Base-by-base conservation (phyloP, 2,797 vertebrate genomes). In the Lutjanus argentimaculatus region DNA sequence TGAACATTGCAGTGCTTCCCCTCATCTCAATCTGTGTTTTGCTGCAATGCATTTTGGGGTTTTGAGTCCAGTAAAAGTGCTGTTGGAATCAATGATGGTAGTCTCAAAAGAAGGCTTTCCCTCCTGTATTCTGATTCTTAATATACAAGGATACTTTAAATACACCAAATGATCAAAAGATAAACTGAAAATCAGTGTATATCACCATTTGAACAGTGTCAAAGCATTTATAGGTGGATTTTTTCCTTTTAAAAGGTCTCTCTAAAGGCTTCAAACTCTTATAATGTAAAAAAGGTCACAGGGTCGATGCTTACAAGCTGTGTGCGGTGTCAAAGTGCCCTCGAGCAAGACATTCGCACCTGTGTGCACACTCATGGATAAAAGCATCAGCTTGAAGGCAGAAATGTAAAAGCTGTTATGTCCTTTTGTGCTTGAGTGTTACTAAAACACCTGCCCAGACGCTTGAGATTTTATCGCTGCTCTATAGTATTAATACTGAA, bases 401-500 rank as follows among this genome's bases (percentile, higher is more conserved):
- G 46, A 82, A 48, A 42, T 36, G 8, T 69, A 12, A 62, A 36
- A 81, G 66, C 73, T 75, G 64, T 71, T 51, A 6, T 9, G 79
- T 85, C 75, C 30, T 72, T 70, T 21, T 72, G 79, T 71, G 64
- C 68, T 75, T 19, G 64, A 90, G 69, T 84, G 72, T 74, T 81
- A 21, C 64, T 75, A 14, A 43, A 83, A 65, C 55, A 77, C 36
- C 77, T 77, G 72, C 79, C 89, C 75, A 80, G 87, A 93, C 84
- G 85, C 90, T 92, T 75, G 83, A 83, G 90, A 80, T 85, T 67
- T 75, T 70, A 84, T 92, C 82, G 87, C 92, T 94, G 92, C 93
- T 95, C 87, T 87, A 68, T 89, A 90, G 90, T 94, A 78, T 95
- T 94, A 92, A 94, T 94, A 94, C 92, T 93, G 94, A 93, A 94